Base-by-base conservation (phyloP, 2,113 vertebrate genomes). In the Syngnathus scovelli region DNA sequence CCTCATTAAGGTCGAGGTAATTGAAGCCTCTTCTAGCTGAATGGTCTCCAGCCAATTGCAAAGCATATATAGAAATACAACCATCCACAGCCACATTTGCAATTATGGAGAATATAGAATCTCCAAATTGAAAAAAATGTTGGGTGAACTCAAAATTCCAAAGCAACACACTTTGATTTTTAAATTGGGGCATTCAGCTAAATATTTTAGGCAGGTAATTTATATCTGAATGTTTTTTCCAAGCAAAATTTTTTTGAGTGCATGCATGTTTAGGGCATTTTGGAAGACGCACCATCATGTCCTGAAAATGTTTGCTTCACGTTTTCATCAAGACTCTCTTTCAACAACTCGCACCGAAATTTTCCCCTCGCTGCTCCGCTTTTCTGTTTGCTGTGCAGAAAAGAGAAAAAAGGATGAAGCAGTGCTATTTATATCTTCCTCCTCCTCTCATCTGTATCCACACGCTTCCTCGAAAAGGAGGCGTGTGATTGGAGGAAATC, bases 401-500 rank as follows among this genome's bases (percentile, higher is more conserved):
- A 38, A 51, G 46, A 58, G 68, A 67, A 18, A 46, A 58, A 64
- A 70, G 67, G 70, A 63, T 36, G 71, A 81, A 70, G 46, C 49
- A 44, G 64, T 21, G 77, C 80, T 89, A 87, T 87, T 86, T 87
- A 83, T 85, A 87, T 78, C 75, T n/a, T 66, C 54, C 56, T 58
- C 61, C 66, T 78, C 68, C 75, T 78, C 76, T 85, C 83, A 81
- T 86, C 87, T 87, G 78, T 81, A 83, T 86, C 82, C 68, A 69
- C 72, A 56, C 23, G 56, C 81, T 86, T 84, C 78, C 78, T 80
- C 37, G 79, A 83, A 80, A 80, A 79, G 70, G 72, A 70, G 77
- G 49, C 79, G 80, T 41, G 68, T 85, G 81, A 86, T 78, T 78
- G 80, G 84, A 78, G 71, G 78, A 80, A 62, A 43, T 5, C 5